A percentile compares a stretch with the other conserved stretches of the same genome.
These are phyloP conservation scores for Mastigias papua DNA, from an alignment of 30 jellyfish, hydroid and myxozoan species.

Conservation along the genomic window DNA sequence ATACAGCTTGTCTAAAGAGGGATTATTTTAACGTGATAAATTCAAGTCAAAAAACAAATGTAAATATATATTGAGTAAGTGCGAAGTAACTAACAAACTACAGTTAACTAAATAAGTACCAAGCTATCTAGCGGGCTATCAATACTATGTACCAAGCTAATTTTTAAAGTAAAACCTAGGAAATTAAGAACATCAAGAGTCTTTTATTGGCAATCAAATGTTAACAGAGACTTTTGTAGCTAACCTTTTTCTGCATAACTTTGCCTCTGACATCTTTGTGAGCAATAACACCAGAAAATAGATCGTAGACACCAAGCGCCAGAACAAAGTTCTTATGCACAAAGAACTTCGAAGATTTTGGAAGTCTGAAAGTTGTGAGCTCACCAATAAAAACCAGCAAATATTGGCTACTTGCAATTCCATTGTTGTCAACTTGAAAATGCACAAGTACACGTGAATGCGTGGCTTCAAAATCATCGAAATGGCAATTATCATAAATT, in stretches of 20 bases:
- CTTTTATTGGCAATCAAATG: too few species aligned
- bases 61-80: neutral
- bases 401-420: too few species aligned
- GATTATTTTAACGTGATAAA: neutral
- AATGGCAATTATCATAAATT: too few species aligned
- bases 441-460: too few species aligned
- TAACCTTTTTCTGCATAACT: neutral
- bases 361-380: slow-evolving; percentile 19
- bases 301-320: slow-evolving; percentile 26
- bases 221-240: slow-evolving; percentile 7
- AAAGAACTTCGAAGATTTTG: slow-evolving; percentile 64
- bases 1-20: slow-evolving; percentile 36
- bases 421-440: too few species aligned
- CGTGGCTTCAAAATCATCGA: too few species aligned
- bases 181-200: too few species aligned
- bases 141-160: too few species aligned
- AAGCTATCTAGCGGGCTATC: too few species aligned
- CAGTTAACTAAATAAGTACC: too few species aligned
- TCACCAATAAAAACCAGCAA: neutral
- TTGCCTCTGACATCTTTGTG: slow-evolving; percentile 1
- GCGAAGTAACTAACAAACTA: too few species aligned
- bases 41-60: neutral
- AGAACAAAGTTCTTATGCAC: slow-evolving; percentile 44
- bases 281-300: neutral
- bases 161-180: too few species aligned